A percentile compares a stretch with the other conserved stretches of the same genome.
Conservation (phyloP, 2,113 vertebrate species). For the Podarcis cretensis region DNA sequence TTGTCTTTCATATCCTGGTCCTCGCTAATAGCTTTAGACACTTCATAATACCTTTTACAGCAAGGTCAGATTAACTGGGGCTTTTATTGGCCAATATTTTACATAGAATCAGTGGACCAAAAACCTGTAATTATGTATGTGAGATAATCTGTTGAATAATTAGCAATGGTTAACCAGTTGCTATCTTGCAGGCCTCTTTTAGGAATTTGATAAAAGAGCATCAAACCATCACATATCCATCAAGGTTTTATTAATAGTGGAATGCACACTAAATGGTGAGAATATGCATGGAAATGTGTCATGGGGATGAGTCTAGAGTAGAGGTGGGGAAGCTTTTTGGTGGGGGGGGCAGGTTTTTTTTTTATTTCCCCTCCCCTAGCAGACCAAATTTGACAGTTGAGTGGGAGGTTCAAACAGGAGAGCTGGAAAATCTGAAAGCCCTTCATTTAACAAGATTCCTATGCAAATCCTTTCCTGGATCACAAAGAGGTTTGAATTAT, state of each 20-base stretch:
- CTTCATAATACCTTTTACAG: slow-evolving; percentile 80
- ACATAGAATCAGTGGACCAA: slow-evolving; percentile 72
- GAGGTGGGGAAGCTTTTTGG: no score
- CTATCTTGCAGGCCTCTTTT: slow-evolving; percentile 59
- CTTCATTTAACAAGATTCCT: no score
- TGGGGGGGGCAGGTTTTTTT: no score
- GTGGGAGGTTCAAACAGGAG: no score
- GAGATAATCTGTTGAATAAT: slow-evolving; percentile 72
- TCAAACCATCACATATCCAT: not conserved
- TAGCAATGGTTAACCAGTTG: slow-evolving; percentile 71
- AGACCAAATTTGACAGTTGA: no score
- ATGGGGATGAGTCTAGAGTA: not conserved
- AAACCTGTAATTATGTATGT: slow-evolving; percentile 65
- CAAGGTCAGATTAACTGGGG: slow-evolving; percentile 78
- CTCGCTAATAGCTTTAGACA: slow-evolving; percentile 76
- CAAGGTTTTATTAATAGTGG: not conserved
- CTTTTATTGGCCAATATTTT: slow-evolving; percentile 78
- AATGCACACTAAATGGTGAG: not conserved
- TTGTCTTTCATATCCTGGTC: slow-evolving; percentile 60
- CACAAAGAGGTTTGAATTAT: no score
- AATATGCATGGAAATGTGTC: not conserved
- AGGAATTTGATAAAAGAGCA: slow-evolving; percentile 41
- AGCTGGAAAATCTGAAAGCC: no score
- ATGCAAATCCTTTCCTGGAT: no score
- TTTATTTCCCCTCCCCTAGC: no score